Evolutionary conservation across 2,113 vertebrate species (phyloP).

Genomic region (Ptilorrhoa leucosticta): DNA sequence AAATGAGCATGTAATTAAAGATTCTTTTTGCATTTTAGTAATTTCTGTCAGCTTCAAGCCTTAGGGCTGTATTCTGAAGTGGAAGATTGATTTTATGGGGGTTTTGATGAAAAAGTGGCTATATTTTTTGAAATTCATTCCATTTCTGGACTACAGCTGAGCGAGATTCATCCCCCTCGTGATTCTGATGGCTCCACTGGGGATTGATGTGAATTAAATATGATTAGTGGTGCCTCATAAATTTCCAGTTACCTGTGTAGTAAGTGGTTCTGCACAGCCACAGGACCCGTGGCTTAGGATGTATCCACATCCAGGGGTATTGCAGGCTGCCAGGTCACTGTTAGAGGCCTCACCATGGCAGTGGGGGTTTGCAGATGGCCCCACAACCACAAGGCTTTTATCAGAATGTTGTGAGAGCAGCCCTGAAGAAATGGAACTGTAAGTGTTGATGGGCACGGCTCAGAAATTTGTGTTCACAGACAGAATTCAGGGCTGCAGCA

Average conservation of each 20-base stretch:
- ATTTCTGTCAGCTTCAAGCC: not conserved
- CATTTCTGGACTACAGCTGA: not conserved
- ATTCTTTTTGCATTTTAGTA: conserved; percentile 41
- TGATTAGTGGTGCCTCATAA: not conserved
- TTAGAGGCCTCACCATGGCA: too few species aligned
- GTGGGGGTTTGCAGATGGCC: not conserved
- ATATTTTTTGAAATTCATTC: not conserved
- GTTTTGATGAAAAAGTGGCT: not conserved
- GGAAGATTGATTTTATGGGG: conserved; percentile 23
- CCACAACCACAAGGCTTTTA: not conserved
- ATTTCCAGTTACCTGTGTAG: not conserved
- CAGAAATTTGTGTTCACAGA: not conserved
- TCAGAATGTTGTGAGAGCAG: not conserved
- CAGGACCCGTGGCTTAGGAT: not conserved
- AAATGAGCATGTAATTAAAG: conserved; percentile 48
- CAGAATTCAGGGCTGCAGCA: not conserved
- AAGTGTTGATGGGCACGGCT: rapidly evolving
- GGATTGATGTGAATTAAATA: conserved; percentile 2
- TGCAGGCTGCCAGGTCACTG: not conserved
- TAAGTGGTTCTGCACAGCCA: not conserved
- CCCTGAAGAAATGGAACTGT: not conserved
- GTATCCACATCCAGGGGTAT: not conserved
- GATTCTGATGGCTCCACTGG: not conserved
- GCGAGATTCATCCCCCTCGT: not conserved
- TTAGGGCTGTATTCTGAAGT: conserved; percentile 11